A percentile compares a stretch with the other conserved stretches of the same genome.
phyloP scores from a whole-genome alignment of 2,797 vertebrate genomes.

The Diglossa cyanea region DNA sequence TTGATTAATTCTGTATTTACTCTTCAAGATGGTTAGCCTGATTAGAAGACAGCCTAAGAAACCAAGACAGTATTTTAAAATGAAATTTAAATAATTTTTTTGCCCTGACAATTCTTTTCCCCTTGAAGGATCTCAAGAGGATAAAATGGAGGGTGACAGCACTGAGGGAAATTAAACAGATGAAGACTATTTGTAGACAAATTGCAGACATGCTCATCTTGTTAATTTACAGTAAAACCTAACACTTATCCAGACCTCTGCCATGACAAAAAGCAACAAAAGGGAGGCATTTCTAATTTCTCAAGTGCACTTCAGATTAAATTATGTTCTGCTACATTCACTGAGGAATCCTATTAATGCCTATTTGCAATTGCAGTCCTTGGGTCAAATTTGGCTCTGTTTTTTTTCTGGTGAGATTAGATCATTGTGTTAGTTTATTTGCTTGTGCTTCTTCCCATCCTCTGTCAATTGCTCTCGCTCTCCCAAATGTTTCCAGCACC shows the following conservation, averaged over 20 bases:
- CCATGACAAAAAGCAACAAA: conserved; percentile 51
- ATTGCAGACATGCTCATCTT: conserved; percentile 31
- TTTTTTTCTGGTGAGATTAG: conserved; percentile 13
- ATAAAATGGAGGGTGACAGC: conserved; percentile 25
- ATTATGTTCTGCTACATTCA: conserved; percentile 51
- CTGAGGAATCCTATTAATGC: conserved; percentile 48
- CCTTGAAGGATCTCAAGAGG: conserved; percentile 44
- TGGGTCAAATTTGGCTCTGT: conserved; percentile 19
- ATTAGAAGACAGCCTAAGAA: conserved; percentile 36
- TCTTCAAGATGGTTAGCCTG: background rate
- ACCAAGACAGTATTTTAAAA: conserved; percentile 18
- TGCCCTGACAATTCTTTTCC: conserved; percentile 31
- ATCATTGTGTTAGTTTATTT: conserved; percentile 30
- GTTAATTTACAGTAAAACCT: conserved; percentile 68
- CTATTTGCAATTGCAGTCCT: conserved; percentile 44
- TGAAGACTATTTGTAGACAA: conserved; percentile 56
- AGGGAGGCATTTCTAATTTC: conserved; percentile 62
- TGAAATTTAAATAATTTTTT: conserved; percentile 46
- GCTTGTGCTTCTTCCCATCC: conserved; percentile 14
- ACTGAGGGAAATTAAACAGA: conserved; percentile 58
- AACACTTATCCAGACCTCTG: conserved; percentile 56
- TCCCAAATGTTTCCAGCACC: conserved; percentile 22
- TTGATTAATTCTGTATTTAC: conserved; percentile 51
- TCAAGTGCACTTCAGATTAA: conserved; percentile 61
- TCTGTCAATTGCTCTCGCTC: conserved; percentile 36